phyloP scores from a whole-genome alignment of 2,113 vertebrate species.

The Gambusia holbrooki region DNA sequence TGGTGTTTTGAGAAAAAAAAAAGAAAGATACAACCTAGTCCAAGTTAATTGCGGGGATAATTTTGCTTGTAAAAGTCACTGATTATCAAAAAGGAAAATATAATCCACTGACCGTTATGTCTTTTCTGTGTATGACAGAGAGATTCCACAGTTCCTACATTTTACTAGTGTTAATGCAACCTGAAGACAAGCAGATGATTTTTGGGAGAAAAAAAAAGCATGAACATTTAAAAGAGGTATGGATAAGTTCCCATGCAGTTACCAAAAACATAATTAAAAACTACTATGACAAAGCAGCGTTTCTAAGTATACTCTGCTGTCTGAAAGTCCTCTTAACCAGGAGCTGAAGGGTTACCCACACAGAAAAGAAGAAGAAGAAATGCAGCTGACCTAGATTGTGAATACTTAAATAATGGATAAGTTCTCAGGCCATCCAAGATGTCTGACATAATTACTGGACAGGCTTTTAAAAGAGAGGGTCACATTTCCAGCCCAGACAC shows the following conservation, averaged over 20 bases:
- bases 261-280: too few relatives aligned
- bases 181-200: not conserved
- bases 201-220: not conserved
- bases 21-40: not conserved
- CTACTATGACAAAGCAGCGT: not conserved
- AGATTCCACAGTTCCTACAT: too few relatives aligned
- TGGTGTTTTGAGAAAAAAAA: not conserved
- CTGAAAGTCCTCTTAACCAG: slow-evolving; percentile 24
- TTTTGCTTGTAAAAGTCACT: not conserved
- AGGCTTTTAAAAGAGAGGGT: slow-evolving; percentile 59
- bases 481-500: slow-evolving; percentile 63
- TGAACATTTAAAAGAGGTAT: too few relatives aligned
- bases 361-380: slow-evolving; percentile 16
- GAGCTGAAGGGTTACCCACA: slow-evolving; percentile 10
- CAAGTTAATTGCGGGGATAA: not conserved
- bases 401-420: slow-evolving; percentile 71
- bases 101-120: not conserved
- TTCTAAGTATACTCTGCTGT: slow-evolving; percentile 1
- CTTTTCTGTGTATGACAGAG: not conserved
- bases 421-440: slow-evolving; percentile 68
- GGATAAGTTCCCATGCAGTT: too few relatives aligned
- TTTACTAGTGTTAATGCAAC: not conserved
- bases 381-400: slow-evolving; percentile 71
- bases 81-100: not conserved
- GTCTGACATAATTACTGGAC: slow-evolving; percentile 72